Evolutionary conservation across 1,140 invertebrate genomes (phyloP), one percentile per base, ranked within the genome.

Genomic region (Heliconius hewitsoni): DNA sequence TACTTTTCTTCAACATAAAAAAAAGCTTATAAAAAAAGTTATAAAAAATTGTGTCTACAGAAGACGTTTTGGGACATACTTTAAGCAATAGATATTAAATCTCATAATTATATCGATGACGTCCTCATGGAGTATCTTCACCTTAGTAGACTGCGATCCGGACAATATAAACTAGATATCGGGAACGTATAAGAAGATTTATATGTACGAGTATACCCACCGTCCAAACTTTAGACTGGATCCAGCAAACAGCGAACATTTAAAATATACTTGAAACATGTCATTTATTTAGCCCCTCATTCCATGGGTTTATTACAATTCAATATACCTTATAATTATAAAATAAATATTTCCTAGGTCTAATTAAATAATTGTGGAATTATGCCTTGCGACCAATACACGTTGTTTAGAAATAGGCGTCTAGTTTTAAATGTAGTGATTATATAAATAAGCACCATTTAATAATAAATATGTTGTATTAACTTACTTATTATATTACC

Each of bases 1-100:
- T 74, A 72, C 52, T 57, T 74, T 75, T 42, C 57, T 75, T 75
- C 74, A 42, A 60, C 55, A n/a, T 75, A 42, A 75, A 75, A 66
- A 55, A 60, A 23, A 57, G n/a, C 19, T 57, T 23, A 23, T 30
- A 30, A 2, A 2, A 2, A 30, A 30, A 27, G 23, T 66, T 23
- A 30, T 30, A 66, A 66, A 66, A 66, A 11, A 66, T 66, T 66
- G 60, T 27, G 60, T 23, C 60, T 66, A 18, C 13, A 30, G 60
- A 30, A 66, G 60, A 66, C 9, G 55, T 23, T 60, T 60, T 60
- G n/a, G 27, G 55, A 60, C 8, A 11, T 60, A 11, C 13, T 23
- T 23, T 27, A 60, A n/a, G 9, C 55, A 60, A 46, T 46, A 46
- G 27, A 37, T 57, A 27, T 57, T 57, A 57, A 57, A 57, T 9